Evolutionary conservation across 2,888 invertebrate species (phyloP).

Genomic region (Pandemis heparana): DNA sequence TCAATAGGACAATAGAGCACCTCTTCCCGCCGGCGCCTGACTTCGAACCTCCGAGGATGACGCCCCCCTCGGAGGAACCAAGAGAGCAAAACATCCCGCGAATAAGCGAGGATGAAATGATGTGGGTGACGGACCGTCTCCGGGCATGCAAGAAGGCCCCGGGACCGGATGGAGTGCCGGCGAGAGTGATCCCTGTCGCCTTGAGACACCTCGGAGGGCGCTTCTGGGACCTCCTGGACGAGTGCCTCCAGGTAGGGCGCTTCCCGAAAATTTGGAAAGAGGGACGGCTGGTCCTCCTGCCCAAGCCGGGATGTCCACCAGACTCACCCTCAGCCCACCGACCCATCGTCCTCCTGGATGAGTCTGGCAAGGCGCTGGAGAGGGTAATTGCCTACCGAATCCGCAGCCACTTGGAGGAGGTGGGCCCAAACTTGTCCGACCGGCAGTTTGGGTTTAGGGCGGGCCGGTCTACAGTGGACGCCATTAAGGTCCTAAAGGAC

Average conservation of each 20-base stretch:
- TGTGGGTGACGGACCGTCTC: neutral
- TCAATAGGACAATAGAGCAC: accelerated
- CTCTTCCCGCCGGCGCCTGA: neutral
- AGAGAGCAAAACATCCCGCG: neutral
- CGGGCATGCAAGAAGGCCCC: neutral
- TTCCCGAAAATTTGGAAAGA: neutral
- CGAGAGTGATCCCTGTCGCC: neutral
- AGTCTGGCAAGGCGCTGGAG: neutral
- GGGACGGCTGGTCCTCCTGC: neutral
- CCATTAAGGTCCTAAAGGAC: neutral
- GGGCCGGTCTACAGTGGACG: neutral
- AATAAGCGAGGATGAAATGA: neutral
- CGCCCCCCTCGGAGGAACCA: neutral
- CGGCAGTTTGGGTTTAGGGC: neutral
- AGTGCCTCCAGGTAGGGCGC: neutral
- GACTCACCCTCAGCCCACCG: slow-evolving; percentile 4
- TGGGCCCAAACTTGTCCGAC: neutral
- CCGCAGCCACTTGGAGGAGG: neutral
- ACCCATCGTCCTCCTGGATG: neutral
- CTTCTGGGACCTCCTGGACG: neutral
- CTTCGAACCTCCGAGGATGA: too few relatives aligned
- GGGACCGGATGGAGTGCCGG: neutral
- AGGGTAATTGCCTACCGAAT: neutral
- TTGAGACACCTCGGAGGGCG: neutral
- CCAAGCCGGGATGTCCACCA: neutral